These are phyloP conservation scores for Prionailurus bengalensis DNA, from an alignment of 2,113 vertebrate genomes.

Conservation along the genomic window DNA sequence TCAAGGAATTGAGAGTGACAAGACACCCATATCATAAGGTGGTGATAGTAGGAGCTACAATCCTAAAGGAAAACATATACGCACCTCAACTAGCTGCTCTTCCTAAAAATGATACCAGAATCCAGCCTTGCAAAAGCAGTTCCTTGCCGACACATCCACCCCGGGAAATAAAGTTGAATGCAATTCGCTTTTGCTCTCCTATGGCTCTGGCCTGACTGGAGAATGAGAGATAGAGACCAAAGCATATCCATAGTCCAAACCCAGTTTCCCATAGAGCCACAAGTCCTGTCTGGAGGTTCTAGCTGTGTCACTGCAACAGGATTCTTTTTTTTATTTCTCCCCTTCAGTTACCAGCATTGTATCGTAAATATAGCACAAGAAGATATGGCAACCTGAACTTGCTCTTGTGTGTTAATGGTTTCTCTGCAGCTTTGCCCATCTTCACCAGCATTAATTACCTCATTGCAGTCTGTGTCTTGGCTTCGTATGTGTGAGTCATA, in stretches of 20 bases:
- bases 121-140: neutral
- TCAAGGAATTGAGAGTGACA: neutral
- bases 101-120: neutral
- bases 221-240: neutral
- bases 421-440: neutral
- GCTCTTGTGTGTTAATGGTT: accelerated
- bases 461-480: neutral
- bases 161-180: neutral
- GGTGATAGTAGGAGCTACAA: neutral
- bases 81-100: neutral
- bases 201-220: neutral
- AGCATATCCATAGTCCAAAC: neutral
- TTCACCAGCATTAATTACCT: neutral
- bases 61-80: neutral
- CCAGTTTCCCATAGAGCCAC: neutral
- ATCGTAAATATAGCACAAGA: neutral
- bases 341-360: neutral
- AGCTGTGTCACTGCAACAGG: neutral
- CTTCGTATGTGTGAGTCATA: neutral
- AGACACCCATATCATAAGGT: neutral
- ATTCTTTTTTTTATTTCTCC: neutral
- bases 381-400: neutral
- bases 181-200: neutral
- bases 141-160: neutral
- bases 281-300: neutral